phyloP scores from a whole-genome alignment of 2,888 invertebrate genomes.

The Tuta absoluta region DNA sequence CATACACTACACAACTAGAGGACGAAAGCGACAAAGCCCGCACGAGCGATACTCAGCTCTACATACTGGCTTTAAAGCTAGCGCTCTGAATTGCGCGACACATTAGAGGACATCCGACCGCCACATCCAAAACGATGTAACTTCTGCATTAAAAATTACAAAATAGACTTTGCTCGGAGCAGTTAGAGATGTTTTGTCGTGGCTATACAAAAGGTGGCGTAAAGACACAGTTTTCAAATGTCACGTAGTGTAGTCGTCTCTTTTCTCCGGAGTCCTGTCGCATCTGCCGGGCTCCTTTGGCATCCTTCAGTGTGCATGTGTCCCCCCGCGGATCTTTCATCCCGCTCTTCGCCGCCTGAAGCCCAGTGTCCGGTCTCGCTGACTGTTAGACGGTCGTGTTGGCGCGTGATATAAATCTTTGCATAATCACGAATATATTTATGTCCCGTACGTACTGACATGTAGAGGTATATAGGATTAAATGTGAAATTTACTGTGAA shows the following conservation, averaged over 20 bases:
- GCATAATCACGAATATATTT: constrained; percentile 57
- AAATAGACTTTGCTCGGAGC: constrained; percentile 38
- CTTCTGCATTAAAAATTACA: constrained; percentile 32
- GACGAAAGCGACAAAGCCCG: constrained; percentile 57
- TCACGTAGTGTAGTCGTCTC: constrained; percentile 80
- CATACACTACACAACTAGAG: constrained; percentile 60
- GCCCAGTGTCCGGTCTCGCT: constrained; percentile 78
- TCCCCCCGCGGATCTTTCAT: constrained; percentile 76
- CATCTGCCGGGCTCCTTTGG: constrained; percentile 78
- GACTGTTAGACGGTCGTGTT: constrained; percentile 75
- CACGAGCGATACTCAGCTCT: constrained; percentile 62
- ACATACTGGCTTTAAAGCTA: constrained; percentile 61
- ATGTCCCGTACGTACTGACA: constrained; percentile 56
- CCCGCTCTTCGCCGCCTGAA: constrained; percentile 71
- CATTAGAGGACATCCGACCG: constrained; percentile 73
- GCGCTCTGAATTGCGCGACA: constrained; percentile 73
- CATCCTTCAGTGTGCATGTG: constrained; percentile 76
- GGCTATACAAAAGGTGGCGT: constrained; percentile 57
- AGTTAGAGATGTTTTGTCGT: constrained; percentile 34
- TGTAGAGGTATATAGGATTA: constrained; percentile 64
- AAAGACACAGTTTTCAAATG: constrained; percentile 81
- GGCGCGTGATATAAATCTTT: constrained; percentile 45
- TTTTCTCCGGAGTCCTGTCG: constrained; percentile 80
- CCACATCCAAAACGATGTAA: constrained; percentile 50
- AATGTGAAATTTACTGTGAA: constrained; percentile 77